Evolutionary conservation across 2,797 vertebrate genomes (phyloP), one percentile per base, ranked within the genome.

Genomic region (Gambusia yucatana): DNA sequence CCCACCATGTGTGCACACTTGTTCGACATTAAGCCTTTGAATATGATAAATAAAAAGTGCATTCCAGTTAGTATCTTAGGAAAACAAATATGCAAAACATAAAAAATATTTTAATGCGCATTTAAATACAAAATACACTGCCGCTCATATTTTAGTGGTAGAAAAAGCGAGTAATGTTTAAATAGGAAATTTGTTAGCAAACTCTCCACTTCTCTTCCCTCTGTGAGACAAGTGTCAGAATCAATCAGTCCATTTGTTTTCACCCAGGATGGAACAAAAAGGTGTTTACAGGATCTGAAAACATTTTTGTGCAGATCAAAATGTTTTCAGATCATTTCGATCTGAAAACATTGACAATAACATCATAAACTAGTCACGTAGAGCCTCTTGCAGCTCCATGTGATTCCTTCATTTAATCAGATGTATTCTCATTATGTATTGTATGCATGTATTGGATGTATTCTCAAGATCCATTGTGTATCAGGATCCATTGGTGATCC

Each of bases 31-130:
- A 2, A 63, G 46, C 50, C 71, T 85, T 63, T 72, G 10, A 81
- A 77, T 10, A 69, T 39, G 1, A 76, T 71, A 75, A 72, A 71
- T 90, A 90, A 91, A 92, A 92, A 91, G 88, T 91, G 88, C 88
- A 85, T 89, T 47, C 82, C 76, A n/a, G 16, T 78, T 20, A 44
- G 33, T 79, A 20, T 67, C 80, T 75, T 78, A 72, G 67, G 79
- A 84, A 33, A 83, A 41, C 63, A 91, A 87, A 88, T 85, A 91
- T 17, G 82, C 25, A 82, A 43, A 80, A 10, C 73, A 1, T 41
- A 78, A 6, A 86, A 86, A 81, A 84, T 28, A 80, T 11, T 81
- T 11, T 65, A 67, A 73, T 25, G 2, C 84, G 41, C 76, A 33
- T 82, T 85, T 77, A 88, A 86, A 85, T 84, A 87, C 73, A 85